Percentiles rank a stretch among this genome's conserved stretches.
phyloP scores from a whole-genome alignment of 2,113 vertebrate species.

The human (Homo sapiens) region GRCh38 chr9:81132001-81132500 shows the following conservation, averaged over 20 bases:
- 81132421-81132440: background rate
- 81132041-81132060: background rate
- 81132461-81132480: background rate
- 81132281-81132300: background rate
- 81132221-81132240: no score
- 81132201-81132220: no score
- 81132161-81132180: no score
- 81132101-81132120: background rate
- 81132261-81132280: background rate
- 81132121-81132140: background rate
- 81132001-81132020: background rate
- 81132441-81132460: background rate
- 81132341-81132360: background rate
- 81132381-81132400: background rate
- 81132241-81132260: background rate
- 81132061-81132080: background rate
- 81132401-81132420: background rate
- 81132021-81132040: background rate
- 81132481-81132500: background rate
- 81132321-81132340: background rate
- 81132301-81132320: background rate
- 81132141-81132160: background rate
- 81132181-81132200: no score
- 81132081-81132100: background rate
- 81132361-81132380: background rate